phyloP scores from a whole-genome alignment of 2,113 vertebrate species.

The Saguinus midas region DNA sequence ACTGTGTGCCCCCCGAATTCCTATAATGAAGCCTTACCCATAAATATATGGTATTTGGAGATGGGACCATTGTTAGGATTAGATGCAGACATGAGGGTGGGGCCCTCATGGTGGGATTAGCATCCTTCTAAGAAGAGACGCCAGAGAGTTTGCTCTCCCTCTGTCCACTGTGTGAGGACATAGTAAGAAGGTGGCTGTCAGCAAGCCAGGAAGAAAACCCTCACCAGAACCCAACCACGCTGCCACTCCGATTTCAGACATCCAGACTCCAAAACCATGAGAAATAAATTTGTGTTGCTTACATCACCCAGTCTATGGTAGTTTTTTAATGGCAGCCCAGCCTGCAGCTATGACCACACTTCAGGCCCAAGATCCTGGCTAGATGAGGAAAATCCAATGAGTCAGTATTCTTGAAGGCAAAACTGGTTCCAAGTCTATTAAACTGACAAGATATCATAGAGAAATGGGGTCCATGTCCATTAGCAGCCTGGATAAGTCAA shows the following conservation, averaged over 20 bases:
- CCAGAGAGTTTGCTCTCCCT: not conserved
- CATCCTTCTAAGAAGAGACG: not conserved
- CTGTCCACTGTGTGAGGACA: not conserved
- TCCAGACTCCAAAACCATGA: not conserved
- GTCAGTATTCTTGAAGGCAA: not conserved
- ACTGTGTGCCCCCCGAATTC: not conserved
- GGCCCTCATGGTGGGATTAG: not conserved
- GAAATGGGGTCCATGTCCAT: not conserved
- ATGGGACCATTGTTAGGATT: not conserved
- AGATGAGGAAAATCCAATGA: not conserved
- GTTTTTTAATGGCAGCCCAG: not conserved
- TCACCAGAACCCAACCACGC: not conserved
- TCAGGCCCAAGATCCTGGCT: not conserved
- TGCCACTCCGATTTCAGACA: not conserved
- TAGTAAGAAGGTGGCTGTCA: not conserved
- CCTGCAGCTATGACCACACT: not conserved
- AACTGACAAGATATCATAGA: not conserved
- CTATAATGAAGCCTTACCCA: too few relatives aligned
- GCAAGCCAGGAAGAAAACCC: not conserved
- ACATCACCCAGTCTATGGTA: not conserved
- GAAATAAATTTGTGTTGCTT: not conserved
- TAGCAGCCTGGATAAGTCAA: not conserved
- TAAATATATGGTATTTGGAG: not conserved
- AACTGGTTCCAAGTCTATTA: not conserved
- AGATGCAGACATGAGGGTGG: not conserved